These are phyloP conservation scores for Reinhardtius hippoglossoides DNA, from an alignment of 2,113 vertebrate genomes.

Conservation along the genomic window DNA sequence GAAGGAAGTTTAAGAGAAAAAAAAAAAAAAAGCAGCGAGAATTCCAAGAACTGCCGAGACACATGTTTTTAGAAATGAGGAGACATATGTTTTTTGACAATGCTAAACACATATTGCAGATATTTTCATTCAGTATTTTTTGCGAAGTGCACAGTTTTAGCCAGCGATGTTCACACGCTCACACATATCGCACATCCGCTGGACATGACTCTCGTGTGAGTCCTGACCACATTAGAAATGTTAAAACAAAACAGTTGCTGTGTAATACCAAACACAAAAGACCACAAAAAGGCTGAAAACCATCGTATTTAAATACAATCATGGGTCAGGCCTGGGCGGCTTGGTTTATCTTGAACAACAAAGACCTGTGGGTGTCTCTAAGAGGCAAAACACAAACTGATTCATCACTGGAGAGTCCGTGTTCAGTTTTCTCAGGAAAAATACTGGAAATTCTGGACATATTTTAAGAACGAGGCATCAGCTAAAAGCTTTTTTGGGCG, in stretches of 20 bases:
- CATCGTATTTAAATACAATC: constrained; percentile 67
- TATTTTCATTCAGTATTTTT: constrained; percentile 18
- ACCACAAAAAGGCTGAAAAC: constrained; percentile 67
- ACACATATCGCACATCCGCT: constrained; percentile 13
- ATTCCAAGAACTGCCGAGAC: constrained; percentile 53
- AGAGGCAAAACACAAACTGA: constrained; percentile 44
- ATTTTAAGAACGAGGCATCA: constrained; percentile 29
- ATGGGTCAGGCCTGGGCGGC: constrained; percentile 41
- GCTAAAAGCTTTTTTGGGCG: constrained; percentile 21
- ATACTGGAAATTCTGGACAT: constrained; percentile 1
- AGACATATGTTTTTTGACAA: constrained; percentile 15
- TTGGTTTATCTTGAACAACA: constrained; percentile 55
- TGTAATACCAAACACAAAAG: constrained; percentile 64
- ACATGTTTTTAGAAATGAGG: constrained; percentile 43
- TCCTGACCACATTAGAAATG: constrained; percentile 71
- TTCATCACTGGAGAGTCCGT: constrained; percentile 11
- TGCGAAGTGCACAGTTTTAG: constrained; percentile 5
- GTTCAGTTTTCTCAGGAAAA: background rate
- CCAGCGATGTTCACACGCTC: constrained; percentile 18
- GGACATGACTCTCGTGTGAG: constrained; percentile 68
- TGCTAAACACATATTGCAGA: constrained; percentile 30
- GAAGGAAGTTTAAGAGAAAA: constrained; percentile 16
- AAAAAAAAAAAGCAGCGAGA: background rate
- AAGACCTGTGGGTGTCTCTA: constrained; percentile 49
- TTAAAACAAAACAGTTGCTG: constrained; percentile 66